These are phyloP conservation scores for Scytalopus superciliaris DNA, from an alignment of 2,113 vertebrate species.

Conservation along the genomic window DNA sequence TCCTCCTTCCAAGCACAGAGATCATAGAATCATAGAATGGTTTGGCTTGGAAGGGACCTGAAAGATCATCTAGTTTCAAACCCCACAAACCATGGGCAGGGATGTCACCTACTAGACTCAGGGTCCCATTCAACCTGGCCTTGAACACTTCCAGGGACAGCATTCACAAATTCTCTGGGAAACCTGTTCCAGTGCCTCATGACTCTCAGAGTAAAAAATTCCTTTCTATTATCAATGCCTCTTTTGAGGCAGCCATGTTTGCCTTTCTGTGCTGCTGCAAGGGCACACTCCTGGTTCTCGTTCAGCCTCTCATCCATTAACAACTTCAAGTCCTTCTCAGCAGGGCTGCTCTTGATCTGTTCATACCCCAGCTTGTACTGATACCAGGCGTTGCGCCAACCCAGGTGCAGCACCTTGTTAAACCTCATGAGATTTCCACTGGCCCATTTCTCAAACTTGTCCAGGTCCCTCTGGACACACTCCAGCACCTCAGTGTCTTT, in stretches of 20 bases:
- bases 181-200: not conserved
- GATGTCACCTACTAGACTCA: not conserved
- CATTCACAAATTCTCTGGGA: not conserved
- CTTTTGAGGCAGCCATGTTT: not conserved
- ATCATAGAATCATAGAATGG: fast-evolving
- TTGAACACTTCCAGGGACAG: not conserved
- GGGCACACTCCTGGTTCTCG: not conserved
- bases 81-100: not conserved
- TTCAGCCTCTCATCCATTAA: not conserved
- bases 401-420: not conserved
- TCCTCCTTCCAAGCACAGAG: not conserved
- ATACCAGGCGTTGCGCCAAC: not conserved
- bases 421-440: not conserved
- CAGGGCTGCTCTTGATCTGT: not conserved
- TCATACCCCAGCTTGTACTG: too few species aligned
- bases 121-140: not conserved
- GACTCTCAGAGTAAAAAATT: not conserved
- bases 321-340: not conserved
- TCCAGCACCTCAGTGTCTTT: not conserved
- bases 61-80: not conserved
- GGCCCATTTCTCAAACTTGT: not conserved
- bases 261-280: not conserved
- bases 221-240: not conserved
- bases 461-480: not conserved
- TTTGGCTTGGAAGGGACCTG: not conserved